A percentile compares a stretch with the other conserved stretches of the same genome.
Evolutionary conservation across 2,888 invertebrate genomes (phyloP).

Genomic region (Lysandra coridon): DNA sequence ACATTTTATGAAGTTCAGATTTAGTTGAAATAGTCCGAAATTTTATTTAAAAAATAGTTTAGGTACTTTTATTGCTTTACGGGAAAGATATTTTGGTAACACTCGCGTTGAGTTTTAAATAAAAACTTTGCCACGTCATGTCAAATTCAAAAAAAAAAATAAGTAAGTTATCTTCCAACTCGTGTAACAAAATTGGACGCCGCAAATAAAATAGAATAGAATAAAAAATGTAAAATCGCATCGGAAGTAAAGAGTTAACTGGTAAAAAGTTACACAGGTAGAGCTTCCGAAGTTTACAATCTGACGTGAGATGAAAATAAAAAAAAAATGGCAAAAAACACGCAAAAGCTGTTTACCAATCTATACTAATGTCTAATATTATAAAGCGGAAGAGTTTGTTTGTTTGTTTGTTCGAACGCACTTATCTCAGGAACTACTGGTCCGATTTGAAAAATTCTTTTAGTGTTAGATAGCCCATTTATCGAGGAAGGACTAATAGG

Average conservation of each 20-base stretch:
- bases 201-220: slow-evolving; percentile 19
- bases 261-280: slow-evolving; percentile 41
- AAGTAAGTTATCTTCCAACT: slow-evolving; percentile 16
- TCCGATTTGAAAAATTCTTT: too few species aligned
- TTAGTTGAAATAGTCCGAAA: too few species aligned
- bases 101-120: background rate
- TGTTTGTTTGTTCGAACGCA: too few species aligned
- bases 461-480: too few species aligned
- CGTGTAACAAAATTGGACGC: slow-evolving; percentile 20
- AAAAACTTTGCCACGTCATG: slow-evolving; percentile 6
- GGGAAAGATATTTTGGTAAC: background rate
- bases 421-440: too few species aligned
- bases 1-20: too few species aligned
- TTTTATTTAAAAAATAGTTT: too few species aligned
- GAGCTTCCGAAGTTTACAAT: slow-evolving; percentile 47
- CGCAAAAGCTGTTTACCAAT: slow-evolving; percentile 48
- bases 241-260: slow-evolving; percentile 44
- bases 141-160: slow-evolving; percentile 5
- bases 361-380: slow-evolving; percentile 23
- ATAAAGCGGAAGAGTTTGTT: too few species aligned
- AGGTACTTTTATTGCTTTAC: too few species aligned
- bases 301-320: slow-evolving; percentile 44
- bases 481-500: too few species aligned
- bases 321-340: slow-evolving; percentile 45
- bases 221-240: slow-evolving; percentile 32